Conservation (phyloP, 1,140 invertebrate genomes). For the Amphibalanus amphitrite region DNA sequence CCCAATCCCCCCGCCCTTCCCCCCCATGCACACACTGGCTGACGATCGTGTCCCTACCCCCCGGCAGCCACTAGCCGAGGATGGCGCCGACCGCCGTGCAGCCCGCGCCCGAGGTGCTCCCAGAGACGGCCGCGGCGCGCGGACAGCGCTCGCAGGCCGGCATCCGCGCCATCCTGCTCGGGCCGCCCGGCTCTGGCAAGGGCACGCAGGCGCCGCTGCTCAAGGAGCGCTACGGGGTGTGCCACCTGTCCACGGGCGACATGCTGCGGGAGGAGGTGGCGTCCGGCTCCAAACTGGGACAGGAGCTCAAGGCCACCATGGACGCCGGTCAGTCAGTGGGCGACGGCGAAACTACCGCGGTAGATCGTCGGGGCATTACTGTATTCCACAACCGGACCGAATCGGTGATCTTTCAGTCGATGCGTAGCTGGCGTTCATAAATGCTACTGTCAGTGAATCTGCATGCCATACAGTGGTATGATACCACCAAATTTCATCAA, state of each 20-base stretch:
- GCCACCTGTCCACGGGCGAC: conserved; percentile 84
- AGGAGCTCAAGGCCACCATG: background rate
- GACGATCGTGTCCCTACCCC: no score
- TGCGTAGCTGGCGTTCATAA: no score
- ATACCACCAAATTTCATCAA: no score
- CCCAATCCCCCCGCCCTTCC: no score
- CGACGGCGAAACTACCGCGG: no score
- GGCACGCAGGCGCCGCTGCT: conserved; percentile 83
- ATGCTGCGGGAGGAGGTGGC: conserved; percentile 60
- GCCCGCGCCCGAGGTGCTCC: background rate
- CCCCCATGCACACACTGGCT: no score
- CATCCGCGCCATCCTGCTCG: conserved; percentile 30
- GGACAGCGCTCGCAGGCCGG: background rate
- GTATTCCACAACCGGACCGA: no score
- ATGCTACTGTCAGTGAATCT: no score
- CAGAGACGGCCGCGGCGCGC: background rate
- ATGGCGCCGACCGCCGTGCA: background rate
- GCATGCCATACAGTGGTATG: no score
- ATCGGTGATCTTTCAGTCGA: no score
- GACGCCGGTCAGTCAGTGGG: background rate
- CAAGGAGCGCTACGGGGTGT: conserved; percentile 62
- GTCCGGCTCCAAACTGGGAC: conserved; percentile 41
- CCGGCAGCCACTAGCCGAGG: background rate
- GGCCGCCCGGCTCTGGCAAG: conserved; percentile 78
- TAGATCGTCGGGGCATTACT: no score